Percentiles rank a stretch among this genome's conserved stretches.
These are phyloP conservation scores for Philotrypesis tridentata DNA, from an alignment of 1,140 invertebrate species.

Conservation along the genomic window DNA sequence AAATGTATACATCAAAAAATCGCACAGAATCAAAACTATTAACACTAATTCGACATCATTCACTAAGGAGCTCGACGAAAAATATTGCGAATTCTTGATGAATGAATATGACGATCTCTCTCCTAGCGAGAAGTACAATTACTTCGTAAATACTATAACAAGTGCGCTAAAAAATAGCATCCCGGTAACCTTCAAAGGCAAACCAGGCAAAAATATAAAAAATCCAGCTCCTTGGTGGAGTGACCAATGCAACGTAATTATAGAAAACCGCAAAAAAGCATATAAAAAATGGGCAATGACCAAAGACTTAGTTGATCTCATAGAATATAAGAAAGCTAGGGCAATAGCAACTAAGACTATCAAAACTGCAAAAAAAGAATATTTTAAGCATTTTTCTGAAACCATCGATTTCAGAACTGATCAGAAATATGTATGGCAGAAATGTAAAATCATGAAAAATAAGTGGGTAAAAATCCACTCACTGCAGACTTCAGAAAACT, in stretches of 20 bases:
- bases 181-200: too few relatives aligned
- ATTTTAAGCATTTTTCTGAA: conserved; percentile 1
- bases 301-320: background rate
- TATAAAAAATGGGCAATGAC: conserved; percentile 6
- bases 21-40: too few relatives aligned
- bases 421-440: background rate
- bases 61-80: too few relatives aligned
- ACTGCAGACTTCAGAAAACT: background rate
- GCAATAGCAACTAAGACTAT: background rate
- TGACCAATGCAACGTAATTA: background rate
- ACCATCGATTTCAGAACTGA: background rate
- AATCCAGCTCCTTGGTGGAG: background rate
- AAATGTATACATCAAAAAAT: too few relatives aligned
- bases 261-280: background rate
- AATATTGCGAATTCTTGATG: too few relatives aligned
- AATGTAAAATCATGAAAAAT: background rate
- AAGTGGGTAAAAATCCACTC: background rate
- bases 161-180: background rate
- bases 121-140: conserved; percentile 11
- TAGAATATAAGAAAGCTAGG: conserved; percentile 16
- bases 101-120: too few relatives aligned
- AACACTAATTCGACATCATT: background rate
- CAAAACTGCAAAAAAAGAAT: conserved; percentile 13
- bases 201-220: background rate
- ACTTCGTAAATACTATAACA: background rate